These are phyloP conservation scores for Leptinotarsa undecemlineata DNA, from an alignment of 1,140 invertebrate species.

Conservation along the genomic window DNA sequence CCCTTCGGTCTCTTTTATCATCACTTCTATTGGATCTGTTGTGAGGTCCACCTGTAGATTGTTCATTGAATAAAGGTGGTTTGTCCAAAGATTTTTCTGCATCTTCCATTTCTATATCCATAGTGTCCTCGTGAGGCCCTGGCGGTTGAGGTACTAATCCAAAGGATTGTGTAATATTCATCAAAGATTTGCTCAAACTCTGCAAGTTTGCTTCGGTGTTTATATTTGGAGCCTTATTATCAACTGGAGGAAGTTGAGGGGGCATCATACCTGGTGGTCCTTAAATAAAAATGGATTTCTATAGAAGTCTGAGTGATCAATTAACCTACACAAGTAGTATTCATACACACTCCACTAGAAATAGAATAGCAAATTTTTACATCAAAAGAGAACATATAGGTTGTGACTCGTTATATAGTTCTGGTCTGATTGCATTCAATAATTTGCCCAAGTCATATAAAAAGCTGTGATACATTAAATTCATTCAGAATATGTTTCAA, in stretches of 20 bases:
- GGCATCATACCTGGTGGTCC: conserved; percentile 61
- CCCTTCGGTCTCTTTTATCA: conserved; percentile 38
- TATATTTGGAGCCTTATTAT: conserved; percentile 26
- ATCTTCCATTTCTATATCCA: conserved; percentile 68
- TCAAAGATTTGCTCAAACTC: conserved; percentile 40
- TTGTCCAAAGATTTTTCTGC: conserved; percentile 49
- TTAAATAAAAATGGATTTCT: not conserved
- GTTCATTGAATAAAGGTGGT: conserved; percentile 8
- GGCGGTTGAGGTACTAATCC: conserved; percentile 57
- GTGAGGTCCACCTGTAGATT: conserved; percentile 2
- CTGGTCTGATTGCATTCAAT: no score
- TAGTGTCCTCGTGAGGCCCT: conserved; percentile 65
- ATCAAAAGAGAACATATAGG: no score
- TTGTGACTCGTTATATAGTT: no score
- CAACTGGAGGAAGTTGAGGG: conserved; percentile 11
- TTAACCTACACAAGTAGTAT: no score
- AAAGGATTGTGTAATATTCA: conserved; percentile 46
- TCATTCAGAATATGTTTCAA: no score
- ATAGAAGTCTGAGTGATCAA: no score
- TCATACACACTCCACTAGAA: no score
- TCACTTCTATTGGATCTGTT: not conserved
- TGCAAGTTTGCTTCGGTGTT: conserved; percentile 36
- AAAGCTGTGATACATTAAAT: no score
- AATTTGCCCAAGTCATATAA: no score
- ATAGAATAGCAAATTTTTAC: no score